phyloP scores from a whole-genome alignment of 2,888 invertebrate species.

The Pterobdella sp. region DNA sequence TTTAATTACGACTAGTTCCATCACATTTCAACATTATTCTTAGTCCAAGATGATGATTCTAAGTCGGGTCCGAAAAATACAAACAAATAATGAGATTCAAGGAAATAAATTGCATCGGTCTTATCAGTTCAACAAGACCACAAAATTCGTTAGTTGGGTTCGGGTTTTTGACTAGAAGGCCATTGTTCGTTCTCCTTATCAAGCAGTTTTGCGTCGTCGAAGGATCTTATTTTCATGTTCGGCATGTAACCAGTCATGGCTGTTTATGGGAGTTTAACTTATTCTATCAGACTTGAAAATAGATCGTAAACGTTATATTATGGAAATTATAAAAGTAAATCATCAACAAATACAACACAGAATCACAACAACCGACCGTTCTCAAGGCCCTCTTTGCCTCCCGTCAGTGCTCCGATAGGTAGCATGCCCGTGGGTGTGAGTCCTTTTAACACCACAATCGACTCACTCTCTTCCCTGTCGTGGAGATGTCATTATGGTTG shows the following conservation, averaged over 20 bases:
- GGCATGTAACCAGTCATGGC: constrained; percentile 31
- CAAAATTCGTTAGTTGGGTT: constrained; percentile 3
- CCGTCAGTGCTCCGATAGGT: constrained; percentile 29
- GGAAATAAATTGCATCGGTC: too few relatives aligned
- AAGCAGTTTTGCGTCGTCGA: constrained; percentile 28
- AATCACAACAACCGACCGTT: constrained; percentile 16
- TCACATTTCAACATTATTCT: too few relatives aligned
- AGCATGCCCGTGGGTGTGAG: constrained; percentile 31
- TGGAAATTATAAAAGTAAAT: too few relatives aligned
- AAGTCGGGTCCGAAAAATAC: too few relatives aligned
- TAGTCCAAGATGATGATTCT: too few relatives aligned
- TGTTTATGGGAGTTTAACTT: too few relatives aligned
- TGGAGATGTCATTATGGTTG: background rate
- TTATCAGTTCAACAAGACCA: too few relatives aligned
- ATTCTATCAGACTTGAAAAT: too few relatives aligned
- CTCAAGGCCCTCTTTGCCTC: constrained; percentile 30
- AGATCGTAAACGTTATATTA: too few relatives aligned
- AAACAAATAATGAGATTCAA: too few relatives aligned
- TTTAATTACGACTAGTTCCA: too few relatives aligned
- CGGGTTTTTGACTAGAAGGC: constrained; percentile 25
- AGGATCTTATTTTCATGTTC: constrained; percentile 30
- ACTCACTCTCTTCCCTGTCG: constrained; percentile 30
- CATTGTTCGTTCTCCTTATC: constrained; percentile 27
- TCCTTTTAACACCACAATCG: constrained; percentile 26
- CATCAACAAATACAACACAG: too few relatives aligned